Base-by-base conservation (phyloP, 2,888 invertebrate genomes). In the Monochamus alternatus region DNA sequence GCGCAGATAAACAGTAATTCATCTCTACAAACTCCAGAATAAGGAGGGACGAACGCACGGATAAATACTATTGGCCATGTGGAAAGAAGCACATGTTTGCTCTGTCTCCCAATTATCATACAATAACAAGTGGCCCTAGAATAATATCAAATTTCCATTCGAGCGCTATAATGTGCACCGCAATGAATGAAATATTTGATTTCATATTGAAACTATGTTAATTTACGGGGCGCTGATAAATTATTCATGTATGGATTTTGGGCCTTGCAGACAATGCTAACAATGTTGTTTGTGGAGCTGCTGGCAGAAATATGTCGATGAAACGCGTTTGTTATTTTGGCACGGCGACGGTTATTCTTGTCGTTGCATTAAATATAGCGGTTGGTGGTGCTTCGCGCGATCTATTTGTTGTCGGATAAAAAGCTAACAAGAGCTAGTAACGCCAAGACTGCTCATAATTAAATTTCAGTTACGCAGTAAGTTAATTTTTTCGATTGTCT, bases 171-270 rank as follows among this genome's bases (percentile, higher is more conserved):
- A 60, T 60, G 31, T 10, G 51, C 30, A 22, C 38, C 65, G 65
- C 22, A 43, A 38, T 14, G 58, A 63, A 73, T 67, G 63, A 60
- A 63, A 66, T 62, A 62, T 74, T 74, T 68, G 68, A 68, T 74
- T 62, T 63, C 44, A 51, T 63, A 74, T 68, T 58, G 74, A 74
- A 68, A 74, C 74, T 74, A 74, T 74, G 74, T 68, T 74, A 74
- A 74, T 74, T 68, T 74, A 64, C 30, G 60, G 68, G 74, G 63
- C 52, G 52, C 38, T 43, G 55, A 66, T 74, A 52, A 68, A 74
- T 74, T 60, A 74, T 74, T 74, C 74, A 74, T 63, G 52, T 55
- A 68, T 55, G 62, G 63, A 52, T 62, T 67, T 31, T 30, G 63
- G 71, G 44, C 52, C 44, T 51, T 51, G 32, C 66, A 51, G 55